These are phyloP conservation scores for Rhyacophila brunnea DNA, from an alignment of 1,140 invertebrate species.

Conservation along the genomic window DNA sequence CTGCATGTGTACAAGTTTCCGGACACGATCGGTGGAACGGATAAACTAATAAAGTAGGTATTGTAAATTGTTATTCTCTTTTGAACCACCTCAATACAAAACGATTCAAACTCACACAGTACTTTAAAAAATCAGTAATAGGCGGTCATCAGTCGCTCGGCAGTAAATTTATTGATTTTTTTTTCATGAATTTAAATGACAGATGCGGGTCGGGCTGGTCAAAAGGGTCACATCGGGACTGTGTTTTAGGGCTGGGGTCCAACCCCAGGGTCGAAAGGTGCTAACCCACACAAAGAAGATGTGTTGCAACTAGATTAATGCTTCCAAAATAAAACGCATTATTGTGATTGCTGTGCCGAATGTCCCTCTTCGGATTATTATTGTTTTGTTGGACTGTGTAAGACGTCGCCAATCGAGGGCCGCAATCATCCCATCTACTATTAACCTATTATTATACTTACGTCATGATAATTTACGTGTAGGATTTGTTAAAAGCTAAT, in stretches of 20 bases:
- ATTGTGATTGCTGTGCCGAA: slow-evolving; percentile 6
- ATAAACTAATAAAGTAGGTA: too few species aligned
- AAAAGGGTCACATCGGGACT: slow-evolving; percentile 29
- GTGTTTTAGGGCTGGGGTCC: slow-evolving; percentile 33
- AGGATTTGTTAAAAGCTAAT: too few species aligned
- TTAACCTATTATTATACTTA: too few species aligned
- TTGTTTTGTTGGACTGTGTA: too few species aligned
- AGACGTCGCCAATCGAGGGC: too few species aligned
- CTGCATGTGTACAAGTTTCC: too few species aligned
- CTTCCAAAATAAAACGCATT: slow-evolving; percentile 35
- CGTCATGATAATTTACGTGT: too few species aligned
- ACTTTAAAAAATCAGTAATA: slow-evolving; percentile 14
- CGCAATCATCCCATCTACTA: too few species aligned
- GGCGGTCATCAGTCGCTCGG: slow-evolving; percentile 8
- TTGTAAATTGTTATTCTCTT: too few species aligned
- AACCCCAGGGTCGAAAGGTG: slow-evolving; percentile 23
- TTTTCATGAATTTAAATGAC: slow-evolving; percentile 33
- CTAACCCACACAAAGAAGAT: slow-evolving; percentile 21
- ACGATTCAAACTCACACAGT: too few species aligned
- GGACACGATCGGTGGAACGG: too few species aligned
- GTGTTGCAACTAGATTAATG: slow-evolving; percentile 34
- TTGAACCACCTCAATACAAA: slow-evolving; percentile 15
- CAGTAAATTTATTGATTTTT: slow-evolving; percentile 34
- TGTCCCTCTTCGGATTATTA: too few species aligned
- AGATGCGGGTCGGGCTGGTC: slow-evolving; percentile 35